phyloP scores from a whole-genome alignment of 2,113 vertebrate genomes.

The Salvelinus alpinus region DNA sequence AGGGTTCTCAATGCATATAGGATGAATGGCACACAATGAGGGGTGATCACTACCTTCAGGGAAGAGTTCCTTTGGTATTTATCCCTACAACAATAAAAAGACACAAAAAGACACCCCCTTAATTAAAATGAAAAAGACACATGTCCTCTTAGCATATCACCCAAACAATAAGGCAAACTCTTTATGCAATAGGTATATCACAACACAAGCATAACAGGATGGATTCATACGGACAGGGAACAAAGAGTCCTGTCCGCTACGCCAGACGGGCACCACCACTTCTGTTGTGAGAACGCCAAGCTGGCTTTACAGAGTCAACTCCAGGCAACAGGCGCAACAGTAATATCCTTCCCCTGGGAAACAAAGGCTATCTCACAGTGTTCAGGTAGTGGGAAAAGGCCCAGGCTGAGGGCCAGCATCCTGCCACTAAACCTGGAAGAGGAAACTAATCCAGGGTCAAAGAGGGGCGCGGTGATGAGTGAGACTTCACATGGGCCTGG shows the following conservation, averaged over 20 bases:
- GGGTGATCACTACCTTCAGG: neutral
- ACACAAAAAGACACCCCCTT: neutral
- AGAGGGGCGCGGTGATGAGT: slow-evolving; percentile 70
- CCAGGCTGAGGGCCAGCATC: slow-evolving; percentile 47
- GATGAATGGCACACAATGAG: slow-evolving; percentile 1
- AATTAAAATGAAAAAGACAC: slow-evolving; percentile 1
- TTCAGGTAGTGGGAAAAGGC: slow-evolving; percentile 53
- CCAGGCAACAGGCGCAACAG: slow-evolving; percentile 33
- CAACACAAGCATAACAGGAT: slow-evolving; percentile 19
- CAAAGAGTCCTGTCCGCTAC: slow-evolving; percentile 38
- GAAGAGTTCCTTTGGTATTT: neutral
- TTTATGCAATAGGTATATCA: neutral
- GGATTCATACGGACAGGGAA: slow-evolving; percentile 28
- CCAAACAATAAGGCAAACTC: slow-evolving; percentile 10
- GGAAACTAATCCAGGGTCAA: slow-evolving; percentile 76
- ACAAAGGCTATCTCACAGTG: slow-evolving; percentile 52
- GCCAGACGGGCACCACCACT: slow-evolving; percentile 49
- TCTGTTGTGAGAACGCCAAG: slow-evolving; percentile 54
- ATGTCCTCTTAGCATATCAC: neutral
- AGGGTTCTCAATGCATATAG: slow-evolving; percentile 11
- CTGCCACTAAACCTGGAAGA: slow-evolving; percentile 70
- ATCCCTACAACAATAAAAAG: neutral
- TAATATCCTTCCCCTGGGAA: slow-evolving; percentile 59
- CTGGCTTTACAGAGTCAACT: slow-evolving; percentile 45
- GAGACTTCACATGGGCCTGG: slow-evolving; percentile 67